Evolutionary conservation across 2,888 invertebrate genomes (phyloP), one percentile per base, ranked within the genome.

Genomic region (Ochropacha duplaris): DNA sequence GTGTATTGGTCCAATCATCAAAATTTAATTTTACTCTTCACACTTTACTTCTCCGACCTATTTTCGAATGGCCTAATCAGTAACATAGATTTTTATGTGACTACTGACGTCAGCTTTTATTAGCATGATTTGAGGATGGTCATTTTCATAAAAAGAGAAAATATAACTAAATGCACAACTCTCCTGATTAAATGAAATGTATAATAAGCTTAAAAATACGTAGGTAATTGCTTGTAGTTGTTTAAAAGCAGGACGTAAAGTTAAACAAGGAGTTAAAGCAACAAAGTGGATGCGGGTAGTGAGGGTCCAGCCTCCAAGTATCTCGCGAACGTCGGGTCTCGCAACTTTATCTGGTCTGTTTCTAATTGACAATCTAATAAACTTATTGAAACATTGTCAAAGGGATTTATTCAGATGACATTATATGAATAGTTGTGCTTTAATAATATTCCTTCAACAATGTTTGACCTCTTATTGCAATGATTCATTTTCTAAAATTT

Each of bases 241-340:
- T 83, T 79, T 83, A 79, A 87, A 84, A 78, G 74, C 78, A 79
- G 82, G 78, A 79, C 77, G 71, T 81, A 77, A 84, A 84, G 79
- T 86, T 79, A 79, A 83, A 83, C 79, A 80, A 78, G 71, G 78
- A 78, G 76, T 79, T 74, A 76, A 79, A 76, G 78, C 77, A 74
- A 76, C 84, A 87, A 87, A 89, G 86, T 78, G 84, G 85, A 90
- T 88, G 88, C 88, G 89, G 88, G 89, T 86, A 81, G 72, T 71
- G 81, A 80, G 79, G 78, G 83, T 78, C 86, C 90, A 86, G 86
- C 87, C 90, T 91, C 91, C 91, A 91, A 91, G 91, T 91, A 91
- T 90, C 88, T 85, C 76, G 78, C 76, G 77, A 79, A 80, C 81
- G 75, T 79, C 83, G 80, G 78, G 19, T 19, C 72, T 78, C 75